phyloP scores from a whole-genome alignment of 2,113 vertebrate genomes.

The Hydrolagus affinis region DNA sequence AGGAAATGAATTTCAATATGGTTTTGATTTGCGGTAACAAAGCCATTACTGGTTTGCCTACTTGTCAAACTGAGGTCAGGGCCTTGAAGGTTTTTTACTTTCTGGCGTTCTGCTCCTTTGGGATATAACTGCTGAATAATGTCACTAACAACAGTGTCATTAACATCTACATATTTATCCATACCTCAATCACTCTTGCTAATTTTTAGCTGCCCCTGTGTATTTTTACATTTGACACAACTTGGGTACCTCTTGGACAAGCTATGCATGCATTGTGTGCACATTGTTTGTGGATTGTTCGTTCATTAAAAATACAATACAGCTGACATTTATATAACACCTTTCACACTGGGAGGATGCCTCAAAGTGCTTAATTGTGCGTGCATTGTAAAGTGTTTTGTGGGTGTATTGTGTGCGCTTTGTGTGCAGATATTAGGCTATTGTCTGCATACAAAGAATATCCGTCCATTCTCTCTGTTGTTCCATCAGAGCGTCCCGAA shows the following conservation, averaged over 20 bases:
- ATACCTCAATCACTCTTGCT: neutral
- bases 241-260: neutral
- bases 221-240: constrained; percentile 13
- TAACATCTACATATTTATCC: constrained; percentile 7
- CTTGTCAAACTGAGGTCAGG: neutral
- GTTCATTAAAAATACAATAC: too few relatives aligned
- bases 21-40: constrained; percentile 41
- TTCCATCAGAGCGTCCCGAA: too few relatives aligned
- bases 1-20: constrained; percentile 48
- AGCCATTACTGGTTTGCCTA: neutral
- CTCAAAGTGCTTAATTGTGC: too few relatives aligned
- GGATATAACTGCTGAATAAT: constrained; percentile 14
- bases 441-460: too few relatives aligned
- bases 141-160: neutral
- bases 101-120: neutral
- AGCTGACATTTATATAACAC: too few relatives aligned
- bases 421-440: too few relatives aligned
- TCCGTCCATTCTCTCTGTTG: too few relatives aligned
- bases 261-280: neutral
- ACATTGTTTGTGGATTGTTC: too few relatives aligned
- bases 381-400: too few relatives aligned
- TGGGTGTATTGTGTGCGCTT: too few relatives aligned
- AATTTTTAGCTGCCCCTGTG: constrained; percentile 17
- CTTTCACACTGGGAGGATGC: too few relatives aligned
- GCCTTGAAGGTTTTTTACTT: constrained; percentile 3